Evolutionary conservation across 2,113 vertebrate genomes (phyloP).

Genomic region (Larimichthys crocea): DNA sequence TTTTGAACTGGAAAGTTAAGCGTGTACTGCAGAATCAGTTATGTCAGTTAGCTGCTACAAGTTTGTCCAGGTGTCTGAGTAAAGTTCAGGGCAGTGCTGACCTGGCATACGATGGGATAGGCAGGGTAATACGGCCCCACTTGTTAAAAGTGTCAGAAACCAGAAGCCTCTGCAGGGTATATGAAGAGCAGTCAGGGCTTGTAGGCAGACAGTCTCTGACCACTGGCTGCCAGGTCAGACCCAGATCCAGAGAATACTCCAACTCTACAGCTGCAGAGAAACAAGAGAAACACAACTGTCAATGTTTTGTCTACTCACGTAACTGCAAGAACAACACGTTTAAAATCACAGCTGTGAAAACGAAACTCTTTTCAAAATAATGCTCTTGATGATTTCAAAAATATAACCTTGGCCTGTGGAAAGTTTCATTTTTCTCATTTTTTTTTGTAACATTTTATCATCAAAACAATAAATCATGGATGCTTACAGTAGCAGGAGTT

Average conservation of each 20-base stretch:
- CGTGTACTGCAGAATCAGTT: background rate
- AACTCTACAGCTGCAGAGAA: conserved; percentile 90
- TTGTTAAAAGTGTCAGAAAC: conserved; percentile 98
- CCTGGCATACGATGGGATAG: conserved; percentile 94
- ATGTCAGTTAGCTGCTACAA: background rate
- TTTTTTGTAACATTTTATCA: too few species aligned
- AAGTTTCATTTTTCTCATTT: too few species aligned
- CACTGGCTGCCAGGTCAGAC: conserved; percentile 92
- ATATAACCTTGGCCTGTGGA: too few species aligned
- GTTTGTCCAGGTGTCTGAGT: background rate
- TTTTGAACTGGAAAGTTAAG: background rate
- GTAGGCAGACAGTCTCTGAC: conserved; percentile 94
- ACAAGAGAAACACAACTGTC: conserved; percentile 2
- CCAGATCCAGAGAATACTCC: conserved; percentile 96
- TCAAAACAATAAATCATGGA: background rate
- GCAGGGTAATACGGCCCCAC: conserved; percentile 94
- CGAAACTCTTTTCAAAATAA: background rate
- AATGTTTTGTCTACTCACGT: background rate
- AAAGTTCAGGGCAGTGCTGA: conserved; percentile 61
- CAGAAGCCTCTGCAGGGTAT: conserved; percentile 93
- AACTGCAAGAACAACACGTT: background rate
- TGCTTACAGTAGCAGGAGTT: conserved; percentile 96
- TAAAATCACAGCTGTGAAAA: background rate
- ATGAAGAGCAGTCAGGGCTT: conserved; percentile 92
- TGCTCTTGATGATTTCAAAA: background rate